These are phyloP conservation scores for Phyllostomus discolor DNA, from an alignment of 2,113 vertebrate genomes.

Conservation along the genomic window DNA sequence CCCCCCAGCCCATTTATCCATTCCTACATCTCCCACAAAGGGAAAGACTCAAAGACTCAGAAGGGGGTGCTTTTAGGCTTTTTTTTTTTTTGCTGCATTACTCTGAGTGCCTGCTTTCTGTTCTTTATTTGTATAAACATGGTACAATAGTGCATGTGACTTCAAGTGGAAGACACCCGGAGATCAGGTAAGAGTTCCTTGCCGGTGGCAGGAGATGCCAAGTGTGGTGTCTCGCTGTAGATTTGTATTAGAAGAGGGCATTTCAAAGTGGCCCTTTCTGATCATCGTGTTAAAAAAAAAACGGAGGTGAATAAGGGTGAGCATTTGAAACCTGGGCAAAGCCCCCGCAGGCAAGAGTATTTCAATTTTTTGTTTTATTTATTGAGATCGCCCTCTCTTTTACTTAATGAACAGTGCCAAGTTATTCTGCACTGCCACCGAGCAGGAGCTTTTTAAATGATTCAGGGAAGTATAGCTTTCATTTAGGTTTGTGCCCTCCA, in stretches of 20 bases:
- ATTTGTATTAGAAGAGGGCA: conserved; percentile 61
- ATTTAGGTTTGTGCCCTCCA: conserved; percentile 94
- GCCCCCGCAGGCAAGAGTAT: conserved; percentile 34
- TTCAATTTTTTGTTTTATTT: conserved; percentile 77
- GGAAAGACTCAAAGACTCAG: conserved; percentile 10
- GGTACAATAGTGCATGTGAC: conserved; percentile 41
- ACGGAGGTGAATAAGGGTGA: conserved; percentile 46
- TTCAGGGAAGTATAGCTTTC: conserved; percentile 91
- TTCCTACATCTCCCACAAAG: not conserved
- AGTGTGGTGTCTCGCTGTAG: not conserved
- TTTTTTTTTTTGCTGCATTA: conserved; percentile 12
- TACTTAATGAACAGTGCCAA: conserved; percentile 77
- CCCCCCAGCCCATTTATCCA: not conserved
- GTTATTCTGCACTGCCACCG: conserved; percentile 82
- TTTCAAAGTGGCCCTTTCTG: conserved; percentile 59
- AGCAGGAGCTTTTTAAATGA: conserved; percentile 90
- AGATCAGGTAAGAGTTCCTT: conserved; percentile 28
- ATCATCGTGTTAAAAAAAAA: conserved; percentile 62
- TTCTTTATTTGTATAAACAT: conserved; percentile 67
- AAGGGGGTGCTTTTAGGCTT: conserved; percentile 7
- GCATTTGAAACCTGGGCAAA: not conserved
- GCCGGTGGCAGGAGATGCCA: conserved; percentile 38
- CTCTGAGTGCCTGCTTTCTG: conserved; percentile 5
- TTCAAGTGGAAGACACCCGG: conserved; percentile 53
- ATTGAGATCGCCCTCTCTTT: conserved; percentile 75